Percentiles rank a stretch among this genome's conserved stretches.
Conservation (phyloP, 2,113 vertebrate genomes). For the Vanacampus margaritifer region DNA sequence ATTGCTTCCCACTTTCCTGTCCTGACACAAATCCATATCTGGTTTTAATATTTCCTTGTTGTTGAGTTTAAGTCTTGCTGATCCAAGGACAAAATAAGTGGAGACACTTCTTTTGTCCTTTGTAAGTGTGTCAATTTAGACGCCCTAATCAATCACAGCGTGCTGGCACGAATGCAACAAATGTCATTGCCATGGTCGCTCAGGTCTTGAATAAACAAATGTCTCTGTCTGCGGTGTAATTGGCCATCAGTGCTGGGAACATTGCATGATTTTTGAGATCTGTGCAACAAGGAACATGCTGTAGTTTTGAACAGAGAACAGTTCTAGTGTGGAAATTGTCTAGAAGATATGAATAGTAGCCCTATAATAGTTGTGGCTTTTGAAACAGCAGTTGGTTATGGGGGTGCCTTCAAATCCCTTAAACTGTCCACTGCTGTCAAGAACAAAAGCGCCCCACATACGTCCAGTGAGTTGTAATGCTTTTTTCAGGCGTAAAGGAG, state of each 20-base stretch:
- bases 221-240: slow-evolving; percentile 46
- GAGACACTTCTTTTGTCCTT: background rate
- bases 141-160: slow-evolving; percentile 12
- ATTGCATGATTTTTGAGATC: slow-evolving; percentile 58
- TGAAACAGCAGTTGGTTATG: slow-evolving; percentile 68
- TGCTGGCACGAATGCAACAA: slow-evolving; percentile 31
- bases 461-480: slow-evolving; percentile 61
- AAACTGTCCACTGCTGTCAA: slow-evolving; percentile 62
- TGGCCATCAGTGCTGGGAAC: slow-evolving; percentile 66
- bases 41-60: slow-evolving; percentile 1
- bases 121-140: background rate
- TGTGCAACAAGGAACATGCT: slow-evolving; percentile 66
- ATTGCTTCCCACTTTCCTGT: background rate
- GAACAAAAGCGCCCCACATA: slow-evolving; percentile 31
- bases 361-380: slow-evolving; percentile 70
- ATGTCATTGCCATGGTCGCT: slow-evolving; percentile 56
- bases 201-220: slow-evolving; percentile 62
- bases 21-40: background rate
- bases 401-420: slow-evolving; percentile 62
- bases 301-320: slow-evolving; percentile 62
- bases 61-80: background rate
- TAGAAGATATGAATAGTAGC: slow-evolving; percentile 71
- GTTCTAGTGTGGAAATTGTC: slow-evolving; percentile 72
- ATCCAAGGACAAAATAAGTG: background rate
- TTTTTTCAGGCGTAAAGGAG: slow-evolving; percentile 66